phyloP scores from a whole-genome alignment of 2,113 vertebrate genomes.

The Mugil cephalus region DNA sequence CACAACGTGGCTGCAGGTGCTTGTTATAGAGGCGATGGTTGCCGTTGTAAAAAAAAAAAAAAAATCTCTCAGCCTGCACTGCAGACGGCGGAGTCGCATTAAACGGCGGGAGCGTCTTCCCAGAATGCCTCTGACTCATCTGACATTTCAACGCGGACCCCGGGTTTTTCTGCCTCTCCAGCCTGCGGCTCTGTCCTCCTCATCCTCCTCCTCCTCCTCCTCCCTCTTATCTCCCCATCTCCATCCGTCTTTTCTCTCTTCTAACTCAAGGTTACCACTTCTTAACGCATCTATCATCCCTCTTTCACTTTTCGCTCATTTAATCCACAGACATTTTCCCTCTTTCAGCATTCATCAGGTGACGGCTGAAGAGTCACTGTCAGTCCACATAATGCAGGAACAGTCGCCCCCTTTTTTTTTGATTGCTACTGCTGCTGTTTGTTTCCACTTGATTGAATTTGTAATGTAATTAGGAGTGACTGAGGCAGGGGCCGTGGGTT shows the following conservation, averaged over 20 bases:
- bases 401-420: conserved; percentile 18
- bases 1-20: conserved; percentile 70
- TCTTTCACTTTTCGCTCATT: conserved; percentile 7
- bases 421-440: conserved; percentile 46
- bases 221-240: conserved; percentile 30
- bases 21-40: conserved; percentile 61
- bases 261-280: conserved; percentile 58
- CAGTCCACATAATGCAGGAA: background rate
- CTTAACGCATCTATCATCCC: conserved; percentile 38
- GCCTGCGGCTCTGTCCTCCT: conserved; percentile 33
- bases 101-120: conserved; percentile 63
- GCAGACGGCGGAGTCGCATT: conserved; percentile 67
- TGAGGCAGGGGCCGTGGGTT: conserved; percentile 59
- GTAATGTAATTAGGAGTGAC: conserved; percentile 71
- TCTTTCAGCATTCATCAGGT: conserved; percentile 51
- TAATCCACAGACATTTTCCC: conserved; percentile 33
- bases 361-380: conserved; percentile 30
- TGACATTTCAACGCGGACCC: conserved; percentile 77
- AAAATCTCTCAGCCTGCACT: conserved; percentile 59
- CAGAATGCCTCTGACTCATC: conserved; percentile 80
- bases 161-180: conserved; percentile 42
- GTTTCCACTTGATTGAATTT: conserved; percentile 71
- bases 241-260: conserved; percentile 50
- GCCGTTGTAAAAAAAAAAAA: conserved; percentile 72
- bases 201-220: background rate